These are phyloP conservation scores for Dusona sp. DNA, from an alignment of 2,888 invertebrate genomes.

Conservation along the genomic window DNA sequence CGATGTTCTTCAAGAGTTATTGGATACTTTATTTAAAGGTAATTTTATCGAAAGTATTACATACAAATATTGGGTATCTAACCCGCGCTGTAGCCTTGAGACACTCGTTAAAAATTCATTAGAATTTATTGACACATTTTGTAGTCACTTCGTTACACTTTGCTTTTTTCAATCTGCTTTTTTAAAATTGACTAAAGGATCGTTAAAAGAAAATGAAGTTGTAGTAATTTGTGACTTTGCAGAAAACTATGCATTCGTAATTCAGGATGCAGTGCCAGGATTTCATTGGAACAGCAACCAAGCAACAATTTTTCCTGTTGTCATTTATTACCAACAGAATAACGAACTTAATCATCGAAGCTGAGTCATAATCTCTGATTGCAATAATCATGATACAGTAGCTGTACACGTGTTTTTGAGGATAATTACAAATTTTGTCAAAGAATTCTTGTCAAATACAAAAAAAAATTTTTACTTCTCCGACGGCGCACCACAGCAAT, in stretches of 20 bases:
- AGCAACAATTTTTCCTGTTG: slow-evolving; percentile 68
- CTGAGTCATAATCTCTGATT: slow-evolving; percentile 65
- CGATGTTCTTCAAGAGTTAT: background rate
- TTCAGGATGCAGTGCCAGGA: slow-evolving; percentile 67
- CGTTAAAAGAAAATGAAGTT: slow-evolving; percentile 57
- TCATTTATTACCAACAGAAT: slow-evolving; percentile 63
- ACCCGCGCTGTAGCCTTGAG: slow-evolving; percentile 42
- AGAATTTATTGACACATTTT: slow-evolving; percentile 53
- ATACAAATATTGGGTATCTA: slow-evolving; percentile 51
- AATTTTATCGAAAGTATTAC: slow-evolving; percentile 33
- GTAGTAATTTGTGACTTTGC: slow-evolving; percentile 70
- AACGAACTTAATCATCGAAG: background rate
- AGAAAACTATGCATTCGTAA: slow-evolving; percentile 72
- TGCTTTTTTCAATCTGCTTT: slow-evolving; percentile 63
- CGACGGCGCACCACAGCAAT: no score
- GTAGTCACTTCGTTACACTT: slow-evolving; percentile 29
- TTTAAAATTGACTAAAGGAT: slow-evolving; percentile 62
- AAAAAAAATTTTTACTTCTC: no score
- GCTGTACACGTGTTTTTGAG: no score
- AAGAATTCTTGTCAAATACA: no score
- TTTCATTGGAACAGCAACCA: slow-evolving; percentile 70
- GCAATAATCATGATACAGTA: no score
- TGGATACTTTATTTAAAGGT: slow-evolving; percentile 6
- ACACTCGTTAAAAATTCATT: slow-evolving; percentile 16
- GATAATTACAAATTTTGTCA: no score